Evolutionary conservation across 2,113 vertebrate species (phyloP).

Genomic region (Chamaetylas fuelleborni): DNA sequence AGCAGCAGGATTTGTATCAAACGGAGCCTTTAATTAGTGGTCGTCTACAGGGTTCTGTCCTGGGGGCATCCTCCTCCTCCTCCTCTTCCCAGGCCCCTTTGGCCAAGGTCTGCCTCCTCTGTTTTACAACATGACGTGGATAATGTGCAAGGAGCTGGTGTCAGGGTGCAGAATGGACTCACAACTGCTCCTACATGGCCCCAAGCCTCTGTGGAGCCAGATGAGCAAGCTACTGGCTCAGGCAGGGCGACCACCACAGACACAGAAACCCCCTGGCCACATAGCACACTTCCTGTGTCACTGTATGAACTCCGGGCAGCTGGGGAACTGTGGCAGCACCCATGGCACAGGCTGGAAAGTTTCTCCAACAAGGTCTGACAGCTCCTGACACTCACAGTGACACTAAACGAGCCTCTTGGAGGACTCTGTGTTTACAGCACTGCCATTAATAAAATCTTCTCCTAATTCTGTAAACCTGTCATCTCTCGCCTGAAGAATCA

Average conservation of each 20-base stretch:
- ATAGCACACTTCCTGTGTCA: fast-evolving
- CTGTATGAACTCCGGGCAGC: background rate
- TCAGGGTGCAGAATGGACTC: background rate
- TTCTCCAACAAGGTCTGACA: constrained; percentile 6
- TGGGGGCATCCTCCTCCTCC: background rate
- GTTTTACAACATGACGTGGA: background rate
- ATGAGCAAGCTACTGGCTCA: fast-evolving
- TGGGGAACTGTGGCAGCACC: background rate
- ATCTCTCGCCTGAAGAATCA: constrained; percentile 15
- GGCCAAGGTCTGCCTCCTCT: background rate
- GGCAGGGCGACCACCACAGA: background rate
- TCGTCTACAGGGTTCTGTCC: background rate
- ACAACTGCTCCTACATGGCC: background rate
- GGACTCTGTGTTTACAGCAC: constrained; percentile 35
- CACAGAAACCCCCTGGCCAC: background rate
- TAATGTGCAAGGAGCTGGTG: background rate
- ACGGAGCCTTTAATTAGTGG: background rate
- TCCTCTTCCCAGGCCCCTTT: background rate
- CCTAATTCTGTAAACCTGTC: constrained; percentile 47
- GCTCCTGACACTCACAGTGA: background rate
- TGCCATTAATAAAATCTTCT: constrained; percentile 31
- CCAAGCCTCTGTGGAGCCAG: background rate
- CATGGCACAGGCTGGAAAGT: background rate
- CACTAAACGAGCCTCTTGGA: background rate
- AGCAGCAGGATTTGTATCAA: constrained; percentile 7